These are phyloP conservation scores for Octodon degus DNA, from an alignment of 2,113 vertebrate genomes.

Conservation along the genomic window DNA sequence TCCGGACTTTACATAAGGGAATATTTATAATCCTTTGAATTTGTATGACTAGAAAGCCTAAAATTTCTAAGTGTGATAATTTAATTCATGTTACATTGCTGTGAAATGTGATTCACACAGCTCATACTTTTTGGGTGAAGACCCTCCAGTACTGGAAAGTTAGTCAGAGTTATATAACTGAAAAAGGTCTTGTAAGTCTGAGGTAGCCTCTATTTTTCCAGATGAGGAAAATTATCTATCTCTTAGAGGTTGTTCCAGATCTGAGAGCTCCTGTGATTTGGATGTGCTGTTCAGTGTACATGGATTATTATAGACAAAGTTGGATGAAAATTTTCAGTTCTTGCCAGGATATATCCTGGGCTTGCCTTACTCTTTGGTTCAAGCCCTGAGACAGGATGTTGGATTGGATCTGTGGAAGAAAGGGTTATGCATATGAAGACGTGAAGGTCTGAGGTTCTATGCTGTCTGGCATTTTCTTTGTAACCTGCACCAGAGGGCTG, in stretches of 20 bases:
- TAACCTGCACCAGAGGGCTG: background rate
- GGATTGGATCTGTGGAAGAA: background rate
- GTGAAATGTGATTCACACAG: background rate
- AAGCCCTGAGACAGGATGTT: background rate
- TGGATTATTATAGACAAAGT: background rate
- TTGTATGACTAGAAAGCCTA: conserved; percentile 7
- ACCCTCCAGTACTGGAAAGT: background rate
- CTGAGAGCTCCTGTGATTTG: background rate
- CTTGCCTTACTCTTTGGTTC: background rate
- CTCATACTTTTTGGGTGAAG: background rate
- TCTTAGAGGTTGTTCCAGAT: background rate
- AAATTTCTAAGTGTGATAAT: background rate
- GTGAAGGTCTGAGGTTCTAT: background rate
- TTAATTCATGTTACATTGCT: background rate
- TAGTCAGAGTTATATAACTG: background rate
- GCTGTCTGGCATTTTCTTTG: background rate
- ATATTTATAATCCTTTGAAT: background rate
- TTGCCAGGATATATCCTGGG: background rate
- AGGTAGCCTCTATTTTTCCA: background rate
- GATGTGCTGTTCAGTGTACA: background rate
- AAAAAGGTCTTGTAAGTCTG: background rate
- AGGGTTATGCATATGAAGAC: background rate
- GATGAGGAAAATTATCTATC: background rate
- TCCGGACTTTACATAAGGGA: background rate
- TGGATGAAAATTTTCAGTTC: background rate